These are phyloP conservation scores for Corbicula japonica DNA, from an alignment of 2,888 invertebrate genomes.

Conservation along the genomic window DNA sequence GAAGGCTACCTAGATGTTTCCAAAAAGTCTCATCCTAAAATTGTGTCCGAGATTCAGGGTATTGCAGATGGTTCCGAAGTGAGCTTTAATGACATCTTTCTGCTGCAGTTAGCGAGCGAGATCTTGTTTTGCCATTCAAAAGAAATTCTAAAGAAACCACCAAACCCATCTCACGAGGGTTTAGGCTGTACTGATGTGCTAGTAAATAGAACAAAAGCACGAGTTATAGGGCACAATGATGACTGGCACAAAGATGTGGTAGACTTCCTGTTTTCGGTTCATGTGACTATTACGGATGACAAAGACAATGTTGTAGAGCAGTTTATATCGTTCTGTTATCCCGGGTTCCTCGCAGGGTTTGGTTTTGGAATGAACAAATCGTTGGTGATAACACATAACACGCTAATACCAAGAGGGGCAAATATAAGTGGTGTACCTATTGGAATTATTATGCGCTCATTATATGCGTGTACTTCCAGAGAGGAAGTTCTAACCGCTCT, in stretches of 20 bases:
- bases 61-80: constrained; percentile 42
- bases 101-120: constrained; percentile 46
- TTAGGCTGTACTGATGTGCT: constrained; percentile 55
- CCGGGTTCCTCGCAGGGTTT: constrained; percentile 48
- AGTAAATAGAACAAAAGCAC: constrained; percentile 26
- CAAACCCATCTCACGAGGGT: background rate
- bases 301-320: constrained; percentile 18
- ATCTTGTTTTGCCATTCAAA: constrained; percentile 47
- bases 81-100: constrained; percentile 46
- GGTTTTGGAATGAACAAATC: constrained; percentile 50
- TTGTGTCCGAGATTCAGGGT: constrained; percentile 51
- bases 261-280: constrained; percentile 30
- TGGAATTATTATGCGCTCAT: constrained; percentile 37
- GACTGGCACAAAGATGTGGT: constrained; percentile 50
- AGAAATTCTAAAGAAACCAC: too few relatives aligned
- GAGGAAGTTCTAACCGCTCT: constrained; percentile 28
- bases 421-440: constrained; percentile 35
- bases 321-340: constrained; percentile 45
- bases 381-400: constrained; percentile 43
- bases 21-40: constrained; percentile 29
- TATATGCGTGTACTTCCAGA: constrained; percentile 28
- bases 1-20: constrained; percentile 25
- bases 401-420: constrained; percentile 31
- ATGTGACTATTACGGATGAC: constrained; percentile 41
- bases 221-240: constrained; percentile 55